Conservation (phyloP, 2,113 vertebrate genomes). For the Lepus timidus region DNA sequence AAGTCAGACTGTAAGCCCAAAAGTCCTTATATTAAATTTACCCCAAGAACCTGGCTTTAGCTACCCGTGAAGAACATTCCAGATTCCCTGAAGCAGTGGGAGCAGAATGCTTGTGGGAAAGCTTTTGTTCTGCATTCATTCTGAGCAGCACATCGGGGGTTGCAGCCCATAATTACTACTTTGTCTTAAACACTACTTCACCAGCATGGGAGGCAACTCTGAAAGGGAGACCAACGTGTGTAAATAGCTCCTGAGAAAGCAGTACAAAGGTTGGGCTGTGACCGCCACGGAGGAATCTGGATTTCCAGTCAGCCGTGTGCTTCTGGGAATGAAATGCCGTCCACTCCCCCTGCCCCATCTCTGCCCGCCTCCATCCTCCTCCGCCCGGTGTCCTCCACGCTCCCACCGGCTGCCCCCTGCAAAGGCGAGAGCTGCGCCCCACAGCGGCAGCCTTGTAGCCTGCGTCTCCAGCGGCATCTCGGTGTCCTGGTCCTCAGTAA, state of each 20-base stretch:
- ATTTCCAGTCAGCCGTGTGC: background rate
- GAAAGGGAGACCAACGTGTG: slow-evolving; percentile 38
- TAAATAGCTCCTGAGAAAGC: slow-evolving; percentile 29
- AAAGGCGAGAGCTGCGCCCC: slow-evolving; percentile 7
- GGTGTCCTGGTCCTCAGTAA: background rate
- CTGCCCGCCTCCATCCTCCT: background rate
- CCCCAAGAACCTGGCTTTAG: background rate
- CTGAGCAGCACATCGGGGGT: background rate
- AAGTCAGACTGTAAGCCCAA: background rate
- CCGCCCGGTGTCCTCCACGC: background rate
- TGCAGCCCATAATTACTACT: slow-evolving; percentile 61
- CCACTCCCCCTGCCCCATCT: background rate
- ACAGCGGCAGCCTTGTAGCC: too few species aligned
- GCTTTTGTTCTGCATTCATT: slow-evolving; percentile 36
- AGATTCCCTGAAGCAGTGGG: background rate
- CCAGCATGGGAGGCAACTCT: background rate
- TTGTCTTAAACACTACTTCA: slow-evolving; percentile 69
- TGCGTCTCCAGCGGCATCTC: background rate
- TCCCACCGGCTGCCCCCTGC: background rate
- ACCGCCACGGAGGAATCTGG: background rate
- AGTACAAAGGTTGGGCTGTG: slow-evolving; percentile 39
- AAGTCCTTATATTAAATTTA: background rate
- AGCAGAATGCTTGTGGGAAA: background rate
- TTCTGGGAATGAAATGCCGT: background rate
- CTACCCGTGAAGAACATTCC: background rate